phyloP scores from a whole-genome alignment of 2,113 vertebrate species.

The Aspiorhynchus laticeps region DNA sequence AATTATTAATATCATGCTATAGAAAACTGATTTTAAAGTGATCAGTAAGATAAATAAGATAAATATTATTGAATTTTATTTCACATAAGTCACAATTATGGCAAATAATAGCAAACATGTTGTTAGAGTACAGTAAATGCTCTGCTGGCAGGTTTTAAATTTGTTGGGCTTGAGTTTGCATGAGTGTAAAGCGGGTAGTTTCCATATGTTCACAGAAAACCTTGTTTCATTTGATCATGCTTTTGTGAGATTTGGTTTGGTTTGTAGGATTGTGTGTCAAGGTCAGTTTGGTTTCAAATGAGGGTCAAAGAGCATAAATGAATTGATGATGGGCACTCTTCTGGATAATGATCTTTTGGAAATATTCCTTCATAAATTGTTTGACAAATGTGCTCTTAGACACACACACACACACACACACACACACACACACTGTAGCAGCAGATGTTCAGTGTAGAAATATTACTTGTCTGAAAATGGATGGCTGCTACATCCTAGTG shows the following conservation, averaged over 20 bases:
- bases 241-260: background rate
- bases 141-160: background rate
- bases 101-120: background rate
- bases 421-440: background rate
- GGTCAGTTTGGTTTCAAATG: background rate
- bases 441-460: background rate
- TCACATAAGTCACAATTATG: background rate
- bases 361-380: background rate
- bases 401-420: constrained; percentile 21
- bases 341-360: background rate
- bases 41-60: background rate
- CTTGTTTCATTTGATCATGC: background rate
- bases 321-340: background rate
- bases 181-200: background rate
- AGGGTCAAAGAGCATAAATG: background rate
- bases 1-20: background rate
- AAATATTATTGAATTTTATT: background rate
- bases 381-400: background rate
- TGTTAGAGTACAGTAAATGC: background rate
- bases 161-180: background rate
- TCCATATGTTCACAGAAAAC: background rate
- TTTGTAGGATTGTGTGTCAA: background rate
- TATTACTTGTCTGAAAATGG: background rate
- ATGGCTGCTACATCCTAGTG: background rate
- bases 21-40: background rate